Evolutionary conservation across 2,888 invertebrate species (phyloP).

Genomic region (Sussaba pulchella): DNA sequence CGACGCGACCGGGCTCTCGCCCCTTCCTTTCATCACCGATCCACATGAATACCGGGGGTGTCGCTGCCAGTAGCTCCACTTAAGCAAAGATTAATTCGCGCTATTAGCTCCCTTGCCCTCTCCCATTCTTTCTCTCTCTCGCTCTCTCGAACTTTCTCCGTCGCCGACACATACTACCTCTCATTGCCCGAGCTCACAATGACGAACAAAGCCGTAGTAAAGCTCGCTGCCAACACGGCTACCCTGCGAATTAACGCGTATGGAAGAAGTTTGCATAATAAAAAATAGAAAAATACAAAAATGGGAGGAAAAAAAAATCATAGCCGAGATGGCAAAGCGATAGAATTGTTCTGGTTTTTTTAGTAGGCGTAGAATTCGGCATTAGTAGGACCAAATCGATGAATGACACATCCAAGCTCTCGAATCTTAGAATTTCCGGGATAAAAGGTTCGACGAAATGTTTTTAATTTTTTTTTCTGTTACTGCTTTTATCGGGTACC

Average conservation of each 20-base stretch:
- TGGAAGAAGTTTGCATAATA: conserved; percentile 5
- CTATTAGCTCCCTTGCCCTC: conserved; percentile 74
- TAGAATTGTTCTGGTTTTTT: neutral
- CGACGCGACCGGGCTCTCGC: conserved; percentile 26
- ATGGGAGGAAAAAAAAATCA: too few species aligned
- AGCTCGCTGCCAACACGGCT: conserved; percentile 57
- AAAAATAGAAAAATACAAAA: neutral
- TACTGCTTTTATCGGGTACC: too few species aligned
- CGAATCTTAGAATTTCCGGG: too few species aligned
- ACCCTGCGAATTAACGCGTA: conserved; percentile 37
- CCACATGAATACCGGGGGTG: conserved; percentile 69
- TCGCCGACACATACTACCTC: neutral
- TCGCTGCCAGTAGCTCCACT: conserved; percentile 73
- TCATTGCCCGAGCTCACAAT: conserved; percentile 64
- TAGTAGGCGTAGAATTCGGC: too few species aligned
- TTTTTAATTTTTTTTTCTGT: too few species aligned
- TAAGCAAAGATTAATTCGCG: conserved; percentile 80
- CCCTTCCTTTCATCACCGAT: conserved; percentile 70
- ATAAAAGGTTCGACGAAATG: too few species aligned
- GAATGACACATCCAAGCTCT: too few species aligned
- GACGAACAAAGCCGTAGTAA: conserved; percentile 79
- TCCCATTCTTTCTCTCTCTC: conserved; percentile 17
- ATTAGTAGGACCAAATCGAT: too few species aligned
- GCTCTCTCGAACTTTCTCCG: neutral
- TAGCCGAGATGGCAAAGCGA: neutral